Conservation (phyloP, 1,140 invertebrate species). For the Nylanderia fulva region DNA sequence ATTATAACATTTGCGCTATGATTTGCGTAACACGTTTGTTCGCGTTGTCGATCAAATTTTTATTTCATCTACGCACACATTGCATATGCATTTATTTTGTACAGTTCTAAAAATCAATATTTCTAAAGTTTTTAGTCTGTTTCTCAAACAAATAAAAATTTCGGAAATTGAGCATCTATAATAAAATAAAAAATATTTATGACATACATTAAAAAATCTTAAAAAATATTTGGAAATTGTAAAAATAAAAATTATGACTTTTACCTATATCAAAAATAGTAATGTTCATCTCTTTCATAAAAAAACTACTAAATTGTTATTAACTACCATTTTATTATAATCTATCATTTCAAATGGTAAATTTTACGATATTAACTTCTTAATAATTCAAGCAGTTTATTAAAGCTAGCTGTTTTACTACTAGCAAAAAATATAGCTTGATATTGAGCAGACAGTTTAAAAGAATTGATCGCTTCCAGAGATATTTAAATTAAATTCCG, state of each 20-base stretch:
- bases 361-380: background rate
- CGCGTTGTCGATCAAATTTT: background rate
- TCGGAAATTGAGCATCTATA: background rate
- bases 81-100: background rate
- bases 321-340: background rate
- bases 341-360: background rate
- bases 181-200: slow-evolving; percentile 4
- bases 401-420: background rate
- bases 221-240: background rate
- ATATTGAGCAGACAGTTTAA: background rate
- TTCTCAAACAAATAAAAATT: background rate
- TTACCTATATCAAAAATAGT: background rate
- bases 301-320: background rate
- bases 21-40: slow-evolving; percentile 31
- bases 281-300: background rate
- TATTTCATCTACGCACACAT: background rate
- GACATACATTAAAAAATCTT: background rate
- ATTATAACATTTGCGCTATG: slow-evolving; percentile 11
- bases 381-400: background rate
- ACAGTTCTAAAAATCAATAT: slow-evolving; percentile 12
- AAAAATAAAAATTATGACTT: background rate
- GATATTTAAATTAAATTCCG: background rate
- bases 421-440: background rate
- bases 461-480: background rate
- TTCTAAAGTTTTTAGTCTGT: too few species aligned